These are phyloP conservation scores for Agonopterix heracliana DNA, from an alignment of 2,888 invertebrate species.

Conservation along the genomic window DNA sequence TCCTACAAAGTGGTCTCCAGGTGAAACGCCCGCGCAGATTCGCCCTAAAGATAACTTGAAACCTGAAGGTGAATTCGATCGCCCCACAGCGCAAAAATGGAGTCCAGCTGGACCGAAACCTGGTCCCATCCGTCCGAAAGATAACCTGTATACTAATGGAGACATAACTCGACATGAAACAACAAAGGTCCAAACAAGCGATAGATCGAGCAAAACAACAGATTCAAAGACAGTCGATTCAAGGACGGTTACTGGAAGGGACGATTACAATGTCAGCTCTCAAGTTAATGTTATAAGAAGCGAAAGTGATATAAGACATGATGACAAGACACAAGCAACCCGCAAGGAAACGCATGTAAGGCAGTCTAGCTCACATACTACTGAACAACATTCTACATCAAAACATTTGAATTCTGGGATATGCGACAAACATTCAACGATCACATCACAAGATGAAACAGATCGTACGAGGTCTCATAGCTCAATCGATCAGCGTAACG, in stretches of 20 bases:
- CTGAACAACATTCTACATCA: constrained; percentile 28
- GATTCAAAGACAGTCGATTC: constrained; percentile 52
- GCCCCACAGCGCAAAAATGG: constrained; percentile 48
- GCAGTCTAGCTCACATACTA: constrained; percentile 30
- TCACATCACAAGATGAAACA: constrained; percentile 27
- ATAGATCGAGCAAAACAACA: constrained; percentile 53
- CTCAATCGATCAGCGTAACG: constrained; percentile 59
- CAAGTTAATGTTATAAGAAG: constrained; percentile 28
- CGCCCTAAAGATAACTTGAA: constrained; percentile 75
- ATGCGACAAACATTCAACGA: constrained; percentile 29
- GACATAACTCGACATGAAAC: constrained; percentile 32
- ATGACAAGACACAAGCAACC: constrained; percentile 27
- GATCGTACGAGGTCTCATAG: constrained; percentile 40
- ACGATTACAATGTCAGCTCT: constrained; percentile 26
- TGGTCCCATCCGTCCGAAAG: constrained; percentile 54
- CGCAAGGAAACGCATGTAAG: constrained; percentile 34
- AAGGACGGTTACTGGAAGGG: constrained; percentile 33
- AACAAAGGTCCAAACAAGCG: constrained; percentile 24
- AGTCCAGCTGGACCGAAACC: constrained; percentile 51
- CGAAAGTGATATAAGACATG: constrained; percentile 21
- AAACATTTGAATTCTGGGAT: constrained; percentile 36
- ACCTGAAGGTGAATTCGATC: constrained; percentile 75
- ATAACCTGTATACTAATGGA: constrained; percentile 76
- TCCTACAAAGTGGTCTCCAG: constrained; percentile 29
- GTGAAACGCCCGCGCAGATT: constrained; percentile 54